Base-by-base conservation (phyloP, 2,797 vertebrate genomes). In the Parambassis ranga region DNA sequence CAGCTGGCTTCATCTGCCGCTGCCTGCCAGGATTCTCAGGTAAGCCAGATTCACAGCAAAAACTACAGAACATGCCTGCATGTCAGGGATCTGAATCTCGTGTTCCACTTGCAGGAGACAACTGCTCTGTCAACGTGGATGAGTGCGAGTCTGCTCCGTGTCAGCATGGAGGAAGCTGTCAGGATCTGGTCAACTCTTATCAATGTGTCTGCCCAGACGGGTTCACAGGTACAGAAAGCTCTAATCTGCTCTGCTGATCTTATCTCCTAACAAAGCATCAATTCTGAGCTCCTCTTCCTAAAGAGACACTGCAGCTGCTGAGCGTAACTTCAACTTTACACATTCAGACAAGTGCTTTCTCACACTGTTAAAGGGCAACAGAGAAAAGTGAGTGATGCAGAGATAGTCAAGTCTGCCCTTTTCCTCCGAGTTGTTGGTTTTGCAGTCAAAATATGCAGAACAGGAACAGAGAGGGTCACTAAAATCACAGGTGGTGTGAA, bases 121-220 rank as follows among this genome's bases (percentile, higher is more conserved):
- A 91, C 83, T 99, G 97, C 75, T 88, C 89, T 0, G 48, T 92
- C 28, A 85, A 99, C 16, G 86, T 95, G 1, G 81, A 99, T 0
- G 97, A 99, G 76, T 99, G 97, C 0, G 87, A 85, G 47, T 95
- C 94, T 0, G 65, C 55, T 56, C 95, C 96, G 0, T 99, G 97
- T 82, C 87, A 90, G 64, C 92, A 95, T 1, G 89, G 89, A 28
- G 97, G 94, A 37, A 81, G 46, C 75, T 99, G 97, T 47, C 39
- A 83, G 65, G 96, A 99, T 82, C 81, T 90, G 60, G 73, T 93
- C 57, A 91, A 94, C 31, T 73, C 94, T 22, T 98, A 95, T 86
- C 78, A 62, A 1, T 99, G 97, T 28, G 65, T 76, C 7, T 99
- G 97, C 82, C 84, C 68, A 0, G 86, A 84, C 0, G 97, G 97